Evolutionary conservation across 1,140 invertebrate species (phyloP).

Genomic region (Lithobius niger): DNA sequence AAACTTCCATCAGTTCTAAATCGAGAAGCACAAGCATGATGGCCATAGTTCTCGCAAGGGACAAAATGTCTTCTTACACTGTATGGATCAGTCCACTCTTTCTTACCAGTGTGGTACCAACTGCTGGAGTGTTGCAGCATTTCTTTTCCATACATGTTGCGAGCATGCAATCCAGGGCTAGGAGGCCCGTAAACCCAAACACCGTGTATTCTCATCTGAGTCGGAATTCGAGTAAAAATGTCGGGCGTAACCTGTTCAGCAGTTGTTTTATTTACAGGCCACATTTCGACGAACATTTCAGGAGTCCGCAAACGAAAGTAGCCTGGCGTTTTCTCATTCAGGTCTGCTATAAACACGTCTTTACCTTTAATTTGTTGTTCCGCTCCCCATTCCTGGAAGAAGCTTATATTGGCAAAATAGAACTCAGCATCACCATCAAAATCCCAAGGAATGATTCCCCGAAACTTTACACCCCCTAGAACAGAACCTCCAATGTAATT

Average conservation of each 20-base stretch:
- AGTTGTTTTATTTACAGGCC: too few species aligned
- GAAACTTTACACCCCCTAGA: conserved; percentile 25
- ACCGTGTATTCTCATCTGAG: conserved; percentile 20
- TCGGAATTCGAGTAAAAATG: conserved; percentile 14
- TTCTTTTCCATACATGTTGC: conserved; percentile 23
- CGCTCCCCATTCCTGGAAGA: too few species aligned
- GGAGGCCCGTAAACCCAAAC: conserved; percentile 21
- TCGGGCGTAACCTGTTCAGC: too few species aligned
- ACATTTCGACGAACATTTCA: too few species aligned
- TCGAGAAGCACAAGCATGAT: neutral
- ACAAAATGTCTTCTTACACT: conserved; percentile 13
- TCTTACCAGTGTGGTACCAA: conserved; percentile 1
- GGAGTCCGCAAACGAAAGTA: too few species aligned
- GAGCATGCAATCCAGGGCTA: conserved; percentile 26
- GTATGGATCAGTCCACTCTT: neutral
- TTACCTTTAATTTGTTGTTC: too few species aligned
- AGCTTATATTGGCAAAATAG: conserved; percentile 14
- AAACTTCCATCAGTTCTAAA: neutral
- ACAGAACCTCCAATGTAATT: conserved; percentile 22
- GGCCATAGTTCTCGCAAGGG: neutral
- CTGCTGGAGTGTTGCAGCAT: conserved; percentile 20
- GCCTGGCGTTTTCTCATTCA: too few species aligned
- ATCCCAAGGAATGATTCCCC: conserved; percentile 26
- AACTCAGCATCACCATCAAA: conserved; percentile 22
- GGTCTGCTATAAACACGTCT: too few species aligned